Conservation (phyloP, 1,140 invertebrate species). For the Bombus sibiricus region DNA sequence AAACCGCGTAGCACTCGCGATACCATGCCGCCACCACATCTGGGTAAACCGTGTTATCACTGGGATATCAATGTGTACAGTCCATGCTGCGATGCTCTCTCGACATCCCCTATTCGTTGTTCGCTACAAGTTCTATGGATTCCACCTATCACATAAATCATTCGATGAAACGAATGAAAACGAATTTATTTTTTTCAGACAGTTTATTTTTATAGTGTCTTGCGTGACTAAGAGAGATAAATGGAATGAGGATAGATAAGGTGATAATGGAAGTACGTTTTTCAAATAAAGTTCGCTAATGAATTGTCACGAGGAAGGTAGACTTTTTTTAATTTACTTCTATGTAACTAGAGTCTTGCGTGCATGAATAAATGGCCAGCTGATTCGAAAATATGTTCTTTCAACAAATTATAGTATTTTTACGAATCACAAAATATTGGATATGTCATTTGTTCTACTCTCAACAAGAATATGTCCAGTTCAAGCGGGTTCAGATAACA, state of each 20-base stretch:
- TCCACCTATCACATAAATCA: not conserved
- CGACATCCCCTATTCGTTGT: not conserved
- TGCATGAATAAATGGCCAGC: too few relatives aligned
- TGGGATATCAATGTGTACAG: conserved; percentile 53
- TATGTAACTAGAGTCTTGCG: too few relatives aligned
- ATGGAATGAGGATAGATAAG: not conserved
- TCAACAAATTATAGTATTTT: too few relatives aligned
- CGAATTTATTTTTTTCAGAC: not conserved
- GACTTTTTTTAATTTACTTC: too few relatives aligned
- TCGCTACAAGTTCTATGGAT: not conserved
- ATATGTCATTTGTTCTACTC: too few relatives aligned
- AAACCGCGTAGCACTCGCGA: conserved; percentile 4
- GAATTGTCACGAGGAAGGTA: too few relatives aligned
- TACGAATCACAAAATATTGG: too few relatives aligned
- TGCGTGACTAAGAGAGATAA: not conserved
- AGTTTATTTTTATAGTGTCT: not conserved
- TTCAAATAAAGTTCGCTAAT: not conserved
- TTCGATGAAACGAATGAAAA: not conserved
- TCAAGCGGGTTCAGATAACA: too few relatives aligned
- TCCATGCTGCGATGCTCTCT: conserved; percentile 17
- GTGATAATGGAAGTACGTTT: not conserved
- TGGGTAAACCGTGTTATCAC: conserved; percentile 64
- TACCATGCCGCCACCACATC: conserved; percentile 48
- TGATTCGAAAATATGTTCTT: too few relatives aligned
- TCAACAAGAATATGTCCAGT: too few relatives aligned